Evolutionary conservation across 1,140 invertebrate species (phyloP), one percentile per base, ranked within the genome.

Genomic region (Lucilia cuprina): DNA sequence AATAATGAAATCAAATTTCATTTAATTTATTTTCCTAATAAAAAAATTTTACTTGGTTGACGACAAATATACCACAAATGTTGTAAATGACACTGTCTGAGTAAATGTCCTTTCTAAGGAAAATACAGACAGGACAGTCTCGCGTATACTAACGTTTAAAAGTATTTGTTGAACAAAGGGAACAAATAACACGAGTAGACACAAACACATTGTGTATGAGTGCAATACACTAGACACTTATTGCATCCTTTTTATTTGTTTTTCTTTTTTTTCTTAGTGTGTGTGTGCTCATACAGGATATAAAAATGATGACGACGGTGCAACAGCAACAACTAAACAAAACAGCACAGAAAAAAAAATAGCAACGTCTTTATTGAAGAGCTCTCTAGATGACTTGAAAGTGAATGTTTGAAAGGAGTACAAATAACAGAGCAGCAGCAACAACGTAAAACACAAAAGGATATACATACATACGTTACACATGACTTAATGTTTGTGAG

Each of bases 331-430:
- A 60, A 17, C 55, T n/a, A 3, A 30, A 30, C 25, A 17, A 60
- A n/a, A 12, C 0, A 12, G 9, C 0, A 21, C 41, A 80, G 25
- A 30, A 30, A 49, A 47, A 19, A 80, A 80, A 80, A 80, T 80
- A n/a, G 77, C 77, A 80, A 80, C 41, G 77, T 80, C 77, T 80
- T 80, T 80, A 49, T 50, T 77, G 74, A 78, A 78, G 75, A 21
- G 77, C 17, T 21, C 77, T 80, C 49, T 19, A 21, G 13, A 50
- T 49, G 47, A 80, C 77, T 80, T 80, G 77, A 80, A 49, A 80
- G 41, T 80, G 77, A 80, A 80, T 80, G 19, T 7, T 12, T 70
- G 41, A 80, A 80, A 80, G 77, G n/a, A 80, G 41, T 21, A 21
- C 60, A 70, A 19, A 70, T 41, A 41, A 41, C 41, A 8, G 41